A percentile compares a stretch with the other conserved stretches of the same genome.
These are phyloP conservation scores for Luffia ferchaultella DNA, from an alignment of 2,888 invertebrate species.

Conservation along the genomic window DNA sequence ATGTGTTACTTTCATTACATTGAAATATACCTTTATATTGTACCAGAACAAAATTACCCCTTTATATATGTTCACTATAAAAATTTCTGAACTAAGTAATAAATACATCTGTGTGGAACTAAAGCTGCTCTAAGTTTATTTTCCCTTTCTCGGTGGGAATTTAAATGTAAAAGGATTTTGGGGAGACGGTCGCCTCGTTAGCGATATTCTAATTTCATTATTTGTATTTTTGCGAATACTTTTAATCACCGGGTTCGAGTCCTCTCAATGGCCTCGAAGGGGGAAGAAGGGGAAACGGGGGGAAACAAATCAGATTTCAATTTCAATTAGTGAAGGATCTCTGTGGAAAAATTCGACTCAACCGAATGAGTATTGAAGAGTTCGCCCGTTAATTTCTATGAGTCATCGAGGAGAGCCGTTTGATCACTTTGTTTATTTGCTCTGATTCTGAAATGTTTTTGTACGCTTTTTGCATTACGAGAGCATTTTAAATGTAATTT, in stretches of 20 bases:
- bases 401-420: constrained; percentile 38
- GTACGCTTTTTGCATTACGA: too few species aligned
- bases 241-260: constrained; percentile 51
- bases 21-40: too few species aligned
- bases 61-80: too few species aligned
- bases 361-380: constrained; percentile 61
- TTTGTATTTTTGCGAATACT: constrained; percentile 63
- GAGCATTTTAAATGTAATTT: too few species aligned
- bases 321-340: constrained; percentile 63
- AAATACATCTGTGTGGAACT: too few species aligned
- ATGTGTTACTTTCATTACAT: too few species aligned
- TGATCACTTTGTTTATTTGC: constrained; percentile 23
- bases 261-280: constrained; percentile 28
- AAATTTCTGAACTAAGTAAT: too few species aligned
- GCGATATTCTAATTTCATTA: constrained; percentile 69
- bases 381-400: constrained; percentile 56
- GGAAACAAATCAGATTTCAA: constrained; percentile 63
- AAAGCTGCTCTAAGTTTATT: too few species aligned
- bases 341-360: constrained; percentile 46
- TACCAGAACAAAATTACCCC: too few species aligned
- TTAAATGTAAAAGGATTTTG: constrained; percentile 64
- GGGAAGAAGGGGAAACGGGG: too few species aligned
- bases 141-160: too few species aligned
- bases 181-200: constrained; percentile 56
- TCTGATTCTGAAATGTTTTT: not conserved